phyloP scores from a whole-genome alignment of 2,888 invertebrate genomes.

The Laspeyria flexula region DNA sequence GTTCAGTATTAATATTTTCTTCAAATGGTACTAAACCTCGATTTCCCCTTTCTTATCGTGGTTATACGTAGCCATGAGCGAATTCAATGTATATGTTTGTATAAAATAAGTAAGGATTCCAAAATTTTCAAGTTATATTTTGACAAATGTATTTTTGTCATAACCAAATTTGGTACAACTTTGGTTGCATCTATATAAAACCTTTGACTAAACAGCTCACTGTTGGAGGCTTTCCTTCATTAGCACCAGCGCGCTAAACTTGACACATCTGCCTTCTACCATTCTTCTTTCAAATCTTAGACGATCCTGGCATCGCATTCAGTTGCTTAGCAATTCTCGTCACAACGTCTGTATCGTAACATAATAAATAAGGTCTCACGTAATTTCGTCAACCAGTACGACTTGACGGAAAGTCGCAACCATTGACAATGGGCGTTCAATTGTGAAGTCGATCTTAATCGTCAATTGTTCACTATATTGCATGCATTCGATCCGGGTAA shows the following conservation, averaged over 20 bases:
- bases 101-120: no score
- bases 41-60: not conserved
- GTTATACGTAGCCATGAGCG: no score
- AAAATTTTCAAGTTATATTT: no score
- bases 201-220: no score
- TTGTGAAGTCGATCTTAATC: conserved; percentile 54
- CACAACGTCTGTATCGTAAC: conserved; percentile 26
- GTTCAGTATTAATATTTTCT: not conserved
- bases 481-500: conserved; percentile 30
- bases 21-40: not conserved
- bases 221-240: no score
- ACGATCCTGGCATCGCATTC: conserved; percentile 8
- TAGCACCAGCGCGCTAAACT: no score
- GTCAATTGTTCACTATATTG: conserved; percentile 56
- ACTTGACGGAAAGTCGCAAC: conserved; percentile 19
- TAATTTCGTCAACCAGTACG: conserved; percentile 49
- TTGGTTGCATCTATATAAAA: no score
- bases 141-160: no score
- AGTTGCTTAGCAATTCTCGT: conserved; percentile 30
- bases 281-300: no score
- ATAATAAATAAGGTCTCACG: conserved; percentile 50
- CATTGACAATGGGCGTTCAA: conserved; percentile 58
- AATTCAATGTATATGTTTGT: no score
- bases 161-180: no score
- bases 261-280: no score